Evolutionary conservation across 2,113 vertebrate genomes (phyloP).

Genomic region (Laticauda laticaudata): DNA sequence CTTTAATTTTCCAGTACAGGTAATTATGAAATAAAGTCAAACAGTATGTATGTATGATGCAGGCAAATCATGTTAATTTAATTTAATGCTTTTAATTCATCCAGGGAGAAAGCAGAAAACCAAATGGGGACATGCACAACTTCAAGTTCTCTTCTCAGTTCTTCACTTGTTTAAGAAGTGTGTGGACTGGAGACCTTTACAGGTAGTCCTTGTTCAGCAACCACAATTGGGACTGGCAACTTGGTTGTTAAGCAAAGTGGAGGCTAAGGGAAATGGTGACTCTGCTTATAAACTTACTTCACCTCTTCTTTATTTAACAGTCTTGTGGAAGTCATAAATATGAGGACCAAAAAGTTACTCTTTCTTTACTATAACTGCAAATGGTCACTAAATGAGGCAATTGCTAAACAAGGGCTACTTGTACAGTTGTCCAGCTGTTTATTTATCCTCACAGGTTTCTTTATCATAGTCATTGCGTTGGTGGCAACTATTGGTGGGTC

Average conservation of each 20-base stretch:
- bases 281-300: neutral
- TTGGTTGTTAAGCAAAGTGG: neutral
- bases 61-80: neutral
- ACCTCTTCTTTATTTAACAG: neutral
- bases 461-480: neutral
- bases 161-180: neutral
- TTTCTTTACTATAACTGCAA: neutral
- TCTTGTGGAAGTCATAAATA: neutral
- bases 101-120: neutral
- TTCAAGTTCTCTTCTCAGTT: neutral
- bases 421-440: neutral
- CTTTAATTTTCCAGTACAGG: slow-evolving; percentile 50
- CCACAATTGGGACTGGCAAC: neutral
- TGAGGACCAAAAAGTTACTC: neutral
- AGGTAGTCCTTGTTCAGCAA: neutral
- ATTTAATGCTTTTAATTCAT: neutral
- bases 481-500: no score
- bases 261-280: neutral
- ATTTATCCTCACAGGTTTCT: neutral
- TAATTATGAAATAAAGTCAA: slow-evolving; percentile 44
- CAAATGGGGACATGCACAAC: neutral
- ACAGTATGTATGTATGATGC: neutral
- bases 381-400: neutral
- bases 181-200: neutral
- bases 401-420: neutral